Conservation (phyloP, 2,113 vertebrate species). For the Prochilodus magdalenae region DNA sequence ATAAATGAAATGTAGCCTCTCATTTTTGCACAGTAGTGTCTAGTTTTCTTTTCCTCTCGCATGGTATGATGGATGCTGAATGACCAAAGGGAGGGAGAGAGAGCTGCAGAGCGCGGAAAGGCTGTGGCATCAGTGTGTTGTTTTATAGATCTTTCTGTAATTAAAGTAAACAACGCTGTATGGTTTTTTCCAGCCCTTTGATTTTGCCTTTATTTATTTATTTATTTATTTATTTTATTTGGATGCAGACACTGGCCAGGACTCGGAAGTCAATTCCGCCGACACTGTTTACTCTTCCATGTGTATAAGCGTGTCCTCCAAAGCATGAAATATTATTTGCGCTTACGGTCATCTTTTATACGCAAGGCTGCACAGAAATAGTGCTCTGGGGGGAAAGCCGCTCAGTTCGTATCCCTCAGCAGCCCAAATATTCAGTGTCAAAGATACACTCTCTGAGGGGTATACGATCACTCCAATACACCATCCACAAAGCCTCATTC, state of each 20-base stretch:
- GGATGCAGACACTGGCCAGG: background rate
- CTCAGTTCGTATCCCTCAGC: background rate
- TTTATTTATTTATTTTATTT: background rate
- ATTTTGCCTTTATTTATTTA: too few species aligned
- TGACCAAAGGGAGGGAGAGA: conserved; percentile 14
- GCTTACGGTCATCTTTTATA: background rate
- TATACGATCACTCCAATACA: background rate
- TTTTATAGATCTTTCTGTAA: conserved; percentile 26
- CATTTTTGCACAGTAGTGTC: too few species aligned
- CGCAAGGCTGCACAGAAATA: conserved; percentile 1
- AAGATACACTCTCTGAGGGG: conserved; percentile 11
- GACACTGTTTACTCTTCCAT: background rate
- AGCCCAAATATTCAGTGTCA: background rate
- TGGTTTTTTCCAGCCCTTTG: conserved; percentile 1
- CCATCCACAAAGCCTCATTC: background rate
- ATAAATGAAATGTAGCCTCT: too few species aligned
- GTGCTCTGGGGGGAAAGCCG: background rate
- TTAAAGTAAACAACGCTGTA: background rate
- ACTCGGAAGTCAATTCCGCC: background rate
- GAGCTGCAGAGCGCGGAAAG: background rate
- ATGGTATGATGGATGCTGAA: background rate
- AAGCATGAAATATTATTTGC: background rate
- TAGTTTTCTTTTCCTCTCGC: too few species aligned
- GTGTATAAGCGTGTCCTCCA: background rate
- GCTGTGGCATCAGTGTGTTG: background rate